Conservation (phyloP, 1,140 invertebrate genomes). For the Caenorhabditis tropicalis region DNA sequence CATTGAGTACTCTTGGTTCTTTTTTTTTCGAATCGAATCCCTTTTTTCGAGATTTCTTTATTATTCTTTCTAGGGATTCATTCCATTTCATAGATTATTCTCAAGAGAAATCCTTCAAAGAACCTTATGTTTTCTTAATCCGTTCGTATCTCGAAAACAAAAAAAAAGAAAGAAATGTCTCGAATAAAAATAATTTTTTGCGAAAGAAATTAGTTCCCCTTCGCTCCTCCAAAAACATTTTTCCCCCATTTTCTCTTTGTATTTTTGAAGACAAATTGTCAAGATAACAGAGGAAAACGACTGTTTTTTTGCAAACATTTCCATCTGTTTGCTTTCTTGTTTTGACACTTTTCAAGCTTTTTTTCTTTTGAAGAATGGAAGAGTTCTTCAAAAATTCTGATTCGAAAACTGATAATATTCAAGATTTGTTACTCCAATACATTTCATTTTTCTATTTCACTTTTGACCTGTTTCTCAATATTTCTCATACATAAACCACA, state of each 20-base stretch:
- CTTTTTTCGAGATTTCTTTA: background rate
- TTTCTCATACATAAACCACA: too few relatives aligned
- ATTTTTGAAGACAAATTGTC: background rate
- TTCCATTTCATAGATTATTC: background rate
- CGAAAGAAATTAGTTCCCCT: background rate
- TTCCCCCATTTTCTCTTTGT: too few relatives aligned
- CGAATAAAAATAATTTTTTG: background rate
- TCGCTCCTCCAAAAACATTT: too few relatives aligned
- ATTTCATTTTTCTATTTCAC: too few relatives aligned
- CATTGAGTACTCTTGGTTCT: background rate
- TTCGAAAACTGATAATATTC: too few relatives aligned
- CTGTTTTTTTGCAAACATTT: background rate
- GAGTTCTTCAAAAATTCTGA: background rate
- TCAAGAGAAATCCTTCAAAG: background rate
- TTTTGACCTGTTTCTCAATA: too few relatives aligned
- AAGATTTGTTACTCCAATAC: too few relatives aligned
- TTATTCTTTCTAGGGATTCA: background rate
- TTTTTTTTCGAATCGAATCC: background rate
- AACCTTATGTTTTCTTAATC: background rate
- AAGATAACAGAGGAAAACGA: background rate
- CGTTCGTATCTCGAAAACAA: background rate
- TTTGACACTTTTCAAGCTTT: background rate
- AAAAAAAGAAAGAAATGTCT: background rate
- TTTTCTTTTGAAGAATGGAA: background rate
- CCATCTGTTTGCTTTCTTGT: background rate